These are phyloP conservation scores for Carposina sasakii DNA, from an alignment of 1,140 invertebrate genomes.

Conservation along the genomic window DNA sequence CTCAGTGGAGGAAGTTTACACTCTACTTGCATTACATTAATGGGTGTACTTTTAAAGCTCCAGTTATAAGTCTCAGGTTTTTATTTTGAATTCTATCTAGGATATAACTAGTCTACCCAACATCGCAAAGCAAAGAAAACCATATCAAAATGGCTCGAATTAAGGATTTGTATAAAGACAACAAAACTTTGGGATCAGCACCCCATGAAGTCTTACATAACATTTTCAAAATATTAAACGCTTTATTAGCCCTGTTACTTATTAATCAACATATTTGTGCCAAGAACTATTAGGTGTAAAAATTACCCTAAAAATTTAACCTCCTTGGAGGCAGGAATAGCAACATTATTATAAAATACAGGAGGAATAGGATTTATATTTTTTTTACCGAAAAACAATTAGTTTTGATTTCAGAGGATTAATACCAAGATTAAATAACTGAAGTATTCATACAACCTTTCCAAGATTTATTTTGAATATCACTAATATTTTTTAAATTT, in stretches of 20 bases:
- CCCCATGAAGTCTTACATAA: not conserved
- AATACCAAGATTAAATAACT: constrained; percentile 9
- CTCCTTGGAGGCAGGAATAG: not conserved
- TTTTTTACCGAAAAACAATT: constrained; percentile 8
- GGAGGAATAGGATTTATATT: not conserved
- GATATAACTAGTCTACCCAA: not conserved
- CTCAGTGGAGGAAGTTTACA: constrained; percentile 13
- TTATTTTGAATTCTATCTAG: constrained; percentile 11
- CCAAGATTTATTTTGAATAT: constrained; percentile 8
- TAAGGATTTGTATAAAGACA: constrained; percentile 2
- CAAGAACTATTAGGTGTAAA: constrained; percentile 19
- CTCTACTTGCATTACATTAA: constrained; percentile 20
- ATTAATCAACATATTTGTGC: constrained; percentile 13
- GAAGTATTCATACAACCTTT: constrained; percentile 13
- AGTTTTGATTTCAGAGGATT: constrained; percentile 13
- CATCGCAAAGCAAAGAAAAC: constrained; percentile 1
- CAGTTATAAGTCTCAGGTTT: not conserved
- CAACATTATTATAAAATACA: constrained; percentile 1
- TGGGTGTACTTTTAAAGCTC: constrained; percentile 14
- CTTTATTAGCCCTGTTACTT: not conserved
- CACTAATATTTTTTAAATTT: not conserved
- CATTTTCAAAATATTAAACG: not conserved
- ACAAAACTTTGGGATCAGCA: constrained; percentile 3
- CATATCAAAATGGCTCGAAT: constrained; percentile 10
- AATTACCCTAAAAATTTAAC: constrained; percentile 18